Evolutionary conservation across 2,113 vertebrate species (phyloP).

Genomic region (Eulemur macaco): DNA sequence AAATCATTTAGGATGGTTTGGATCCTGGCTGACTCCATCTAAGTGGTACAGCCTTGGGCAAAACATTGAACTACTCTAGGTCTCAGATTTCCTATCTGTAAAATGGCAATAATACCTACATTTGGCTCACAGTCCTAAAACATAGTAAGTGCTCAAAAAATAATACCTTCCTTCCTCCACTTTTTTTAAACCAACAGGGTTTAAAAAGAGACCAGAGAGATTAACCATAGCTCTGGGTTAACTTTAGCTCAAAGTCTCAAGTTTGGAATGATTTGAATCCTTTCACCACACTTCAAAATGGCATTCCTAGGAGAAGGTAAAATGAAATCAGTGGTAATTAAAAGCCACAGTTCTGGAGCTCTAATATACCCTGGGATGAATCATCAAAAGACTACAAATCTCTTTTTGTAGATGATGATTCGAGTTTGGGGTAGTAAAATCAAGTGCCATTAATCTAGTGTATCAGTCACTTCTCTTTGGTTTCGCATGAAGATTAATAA

Average conservation of each 20-base stretch:
- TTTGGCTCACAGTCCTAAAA: background rate
- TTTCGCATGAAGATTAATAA: constrained; percentile 58
- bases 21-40: background rate
- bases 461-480: constrained; percentile 14
- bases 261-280: background rate
- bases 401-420: constrained; percentile 31
- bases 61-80: constrained; percentile 9
- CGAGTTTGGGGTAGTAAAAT: constrained; percentile 55
- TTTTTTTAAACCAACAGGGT: background rate
- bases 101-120: background rate
- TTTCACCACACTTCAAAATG: constrained; percentile 50
- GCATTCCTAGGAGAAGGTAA: background rate
- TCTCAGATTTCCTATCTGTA: background rate
- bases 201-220: background rate
- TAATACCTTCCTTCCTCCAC: background rate
- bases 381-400: constrained; percentile 11
- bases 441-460: constrained; percentile 42
- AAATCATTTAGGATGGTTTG: background rate
- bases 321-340: constrained; percentile 48
- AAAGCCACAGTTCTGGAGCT: constrained; percentile 9
- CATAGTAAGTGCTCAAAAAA: background rate
- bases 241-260: constrained; percentile 42
- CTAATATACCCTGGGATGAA: background rate
- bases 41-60: background rate
- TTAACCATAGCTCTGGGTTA: background rate